phyloP scores from a whole-genome alignment of 1,140 invertebrate genomes.

The Cydia fagiglandana region DNA sequence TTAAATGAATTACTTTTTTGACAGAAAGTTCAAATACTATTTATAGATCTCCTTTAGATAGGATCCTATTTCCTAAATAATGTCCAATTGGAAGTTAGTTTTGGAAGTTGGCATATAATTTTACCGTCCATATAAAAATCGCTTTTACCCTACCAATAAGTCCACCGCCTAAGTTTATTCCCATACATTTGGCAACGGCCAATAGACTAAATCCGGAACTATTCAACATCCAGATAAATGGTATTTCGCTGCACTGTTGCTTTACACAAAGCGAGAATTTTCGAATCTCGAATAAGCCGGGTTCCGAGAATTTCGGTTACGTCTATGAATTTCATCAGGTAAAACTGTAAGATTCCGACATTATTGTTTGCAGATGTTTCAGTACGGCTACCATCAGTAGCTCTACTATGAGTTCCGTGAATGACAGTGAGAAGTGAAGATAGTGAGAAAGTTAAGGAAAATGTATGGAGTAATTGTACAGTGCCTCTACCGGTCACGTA shows the following conservation, averaged over 20 bases:
- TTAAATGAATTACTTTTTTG: too few species aligned
- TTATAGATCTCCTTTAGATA: too few species aligned
- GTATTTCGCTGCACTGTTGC: slow-evolving; percentile 36
- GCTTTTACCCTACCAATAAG: neutral
- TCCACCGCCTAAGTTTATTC: slow-evolving; percentile 32
- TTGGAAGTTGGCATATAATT: neutral
- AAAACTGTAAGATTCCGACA: too few species aligned
- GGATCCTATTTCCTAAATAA: neutral
- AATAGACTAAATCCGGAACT: slow-evolving; percentile 43
- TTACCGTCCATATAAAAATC: neutral
- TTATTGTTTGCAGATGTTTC: too few species aligned
- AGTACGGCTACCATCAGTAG: too few species aligned
- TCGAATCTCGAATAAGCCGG: neutral
- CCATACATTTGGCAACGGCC: slow-evolving; percentile 43
- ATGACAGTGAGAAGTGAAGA: too few species aligned
- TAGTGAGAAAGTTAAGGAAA: too few species aligned
- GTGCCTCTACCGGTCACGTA: too few species aligned
- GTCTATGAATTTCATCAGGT: too few species aligned
- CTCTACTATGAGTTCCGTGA: too few species aligned
- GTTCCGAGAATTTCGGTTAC: neutral
- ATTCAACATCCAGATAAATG: slow-evolving; percentile 41
- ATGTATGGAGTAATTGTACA: too few species aligned
- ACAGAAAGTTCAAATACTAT: too few species aligned
- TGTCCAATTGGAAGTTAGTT: neutral
- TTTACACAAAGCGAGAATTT: slow-evolving; percentile 14